phyloP scores from a whole-genome alignment of 2,113 vertebrate species.

The Gymnobelideus leadbeateri region DNA sequence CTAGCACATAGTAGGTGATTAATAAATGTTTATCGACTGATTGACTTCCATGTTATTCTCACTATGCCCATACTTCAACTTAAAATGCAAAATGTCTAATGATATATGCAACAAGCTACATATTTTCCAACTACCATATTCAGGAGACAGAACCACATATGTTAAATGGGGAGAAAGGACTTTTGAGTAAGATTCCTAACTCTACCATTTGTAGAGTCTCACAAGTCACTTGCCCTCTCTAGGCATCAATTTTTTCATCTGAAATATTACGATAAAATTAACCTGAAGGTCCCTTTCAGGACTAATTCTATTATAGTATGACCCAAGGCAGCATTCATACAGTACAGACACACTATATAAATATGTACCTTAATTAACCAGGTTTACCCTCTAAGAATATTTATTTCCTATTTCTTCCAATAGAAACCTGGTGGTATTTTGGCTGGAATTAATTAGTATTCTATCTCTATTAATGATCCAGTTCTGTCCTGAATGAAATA shows the following conservation, averaged over 20 bases:
- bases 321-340: not conserved
- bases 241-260: not conserved
- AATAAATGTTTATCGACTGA: not conserved
- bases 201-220: not conserved
- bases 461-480: conserved; percentile 50
- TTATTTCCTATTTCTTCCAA: conserved; percentile 58
- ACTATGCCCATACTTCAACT: not conserved
- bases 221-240: not conserved
- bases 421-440: conserved; percentile 57
- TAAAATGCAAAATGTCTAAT: not conserved
- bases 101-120: not conserved
- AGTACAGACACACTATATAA: not conserved
- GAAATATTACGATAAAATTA: not conserved
- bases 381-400: conserved; percentile 17
- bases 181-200: not conserved
- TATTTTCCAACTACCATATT: conserved; percentile 17
- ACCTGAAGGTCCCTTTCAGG: not conserved
- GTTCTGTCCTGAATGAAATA: conserved; percentile 47
- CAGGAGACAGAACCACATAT: not conserved
- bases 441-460: conserved; percentile 53
- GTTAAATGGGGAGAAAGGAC: not conserved
- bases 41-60: not conserved
- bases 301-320: not conserved
- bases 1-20: not conserved
- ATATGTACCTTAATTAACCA: conserved; percentile 27